Evolutionary conservation across 2,888 invertebrate genomes (phyloP).

Genomic region (Diogma glabrata): DNA sequence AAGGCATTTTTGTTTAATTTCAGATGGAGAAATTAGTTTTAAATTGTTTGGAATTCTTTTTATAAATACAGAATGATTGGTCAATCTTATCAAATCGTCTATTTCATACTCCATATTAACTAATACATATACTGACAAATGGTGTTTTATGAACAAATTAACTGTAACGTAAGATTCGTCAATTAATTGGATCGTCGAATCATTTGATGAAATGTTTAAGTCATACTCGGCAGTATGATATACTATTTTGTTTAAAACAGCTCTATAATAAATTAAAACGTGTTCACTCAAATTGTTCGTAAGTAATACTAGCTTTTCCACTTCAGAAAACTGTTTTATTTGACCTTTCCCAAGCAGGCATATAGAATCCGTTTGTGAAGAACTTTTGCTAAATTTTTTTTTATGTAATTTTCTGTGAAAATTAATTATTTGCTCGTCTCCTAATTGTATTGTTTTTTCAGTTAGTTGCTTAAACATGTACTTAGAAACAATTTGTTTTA

Average conservation of each 20-base stretch:
- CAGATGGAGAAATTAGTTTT: not conserved
- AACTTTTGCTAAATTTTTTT: not conserved
- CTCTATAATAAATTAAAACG: not conserved
- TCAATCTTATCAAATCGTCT: no score
- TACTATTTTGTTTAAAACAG: not conserved
- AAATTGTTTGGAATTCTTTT: not conserved
- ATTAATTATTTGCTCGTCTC: not conserved
- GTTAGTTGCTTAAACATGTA: not conserved
- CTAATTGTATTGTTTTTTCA: not conserved
- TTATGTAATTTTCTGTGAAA: not conserved
- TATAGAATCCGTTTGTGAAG: not conserved
- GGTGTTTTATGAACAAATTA: not conserved
- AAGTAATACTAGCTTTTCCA: not conserved
- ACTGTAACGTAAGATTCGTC: not conserved
- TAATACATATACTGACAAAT: no score
- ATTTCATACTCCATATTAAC: no score
- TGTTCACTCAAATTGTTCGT: not conserved
- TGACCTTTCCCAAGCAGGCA: not conserved
- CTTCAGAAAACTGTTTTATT: not conserved
- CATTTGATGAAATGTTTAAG: not conserved
- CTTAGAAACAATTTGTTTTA: conserved; percentile 3
- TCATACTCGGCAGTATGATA: not conserved
- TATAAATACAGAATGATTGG: no score
- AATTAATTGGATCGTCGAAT: not conserved
- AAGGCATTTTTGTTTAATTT: not conserved